Evolutionary conservation across 2,113 vertebrate species (phyloP).

Genomic region (Solenodon paradoxus): DNA sequence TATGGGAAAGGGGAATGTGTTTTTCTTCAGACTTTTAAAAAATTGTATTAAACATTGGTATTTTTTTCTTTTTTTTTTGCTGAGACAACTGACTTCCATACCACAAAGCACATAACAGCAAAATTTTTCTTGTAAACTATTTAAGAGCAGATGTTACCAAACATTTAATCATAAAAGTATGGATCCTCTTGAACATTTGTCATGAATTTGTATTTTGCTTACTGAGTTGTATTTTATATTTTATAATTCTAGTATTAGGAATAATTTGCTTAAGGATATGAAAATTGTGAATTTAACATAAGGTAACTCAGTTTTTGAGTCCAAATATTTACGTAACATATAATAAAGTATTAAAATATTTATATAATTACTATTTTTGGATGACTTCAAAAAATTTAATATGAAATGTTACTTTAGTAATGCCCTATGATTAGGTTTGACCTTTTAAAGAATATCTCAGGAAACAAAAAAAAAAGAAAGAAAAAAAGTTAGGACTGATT

Average conservation of each 20-base stretch:
- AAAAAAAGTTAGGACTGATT: not conserved
- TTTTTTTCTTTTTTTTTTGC: not conserved
- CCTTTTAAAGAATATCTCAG: not conserved
- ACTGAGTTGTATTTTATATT: not conserved
- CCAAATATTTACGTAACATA: not conserved
- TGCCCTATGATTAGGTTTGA: not conserved
- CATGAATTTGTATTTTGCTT: not conserved
- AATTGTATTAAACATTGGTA: not conserved
- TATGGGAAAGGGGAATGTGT: not conserved
- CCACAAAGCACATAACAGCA: not conserved
- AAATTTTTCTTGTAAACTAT: not conserved
- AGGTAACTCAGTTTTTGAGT: not conserved
- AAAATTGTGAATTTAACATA: not conserved
- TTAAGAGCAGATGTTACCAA: not conserved
- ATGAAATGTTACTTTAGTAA: not conserved
- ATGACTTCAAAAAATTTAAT: not conserved
- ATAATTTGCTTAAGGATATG: not conserved
- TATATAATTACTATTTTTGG: not conserved
- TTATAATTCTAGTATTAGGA: not conserved
- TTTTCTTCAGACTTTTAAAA: not conserved
- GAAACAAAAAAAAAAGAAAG: no score
- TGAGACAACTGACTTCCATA: not conserved
- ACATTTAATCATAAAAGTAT: not conserved
- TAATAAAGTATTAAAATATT: not conserved
- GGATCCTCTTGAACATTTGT: not conserved